Conservation (phyloP, 1,140 invertebrate species). For the Holotrichia oblita region DNA sequence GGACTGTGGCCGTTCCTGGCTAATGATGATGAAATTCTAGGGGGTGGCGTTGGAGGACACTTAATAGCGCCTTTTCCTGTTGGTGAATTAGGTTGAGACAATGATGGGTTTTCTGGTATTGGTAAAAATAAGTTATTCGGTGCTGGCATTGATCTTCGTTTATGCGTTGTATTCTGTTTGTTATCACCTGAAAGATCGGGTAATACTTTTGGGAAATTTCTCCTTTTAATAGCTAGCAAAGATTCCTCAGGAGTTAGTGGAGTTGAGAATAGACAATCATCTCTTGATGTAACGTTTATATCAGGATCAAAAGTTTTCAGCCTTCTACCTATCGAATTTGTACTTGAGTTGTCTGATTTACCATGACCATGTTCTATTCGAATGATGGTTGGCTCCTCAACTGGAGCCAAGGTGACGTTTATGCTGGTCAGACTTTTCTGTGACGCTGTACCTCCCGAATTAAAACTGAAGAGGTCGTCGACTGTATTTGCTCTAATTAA, state of each 20-base stretch:
- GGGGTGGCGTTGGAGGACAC: constrained; percentile 72
- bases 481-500: constrained; percentile 62
- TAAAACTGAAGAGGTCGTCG: constrained; percentile 52
- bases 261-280: constrained; percentile 60
- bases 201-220: constrained; percentile 84
- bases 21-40: constrained; percentile 70
- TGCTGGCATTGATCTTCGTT: constrained; percentile 66
- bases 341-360: constrained; percentile 74
- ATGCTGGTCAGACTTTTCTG: constrained; percentile 63
- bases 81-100: constrained; percentile 60
- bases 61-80: constrained; percentile 56
- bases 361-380: constrained; percentile 76
- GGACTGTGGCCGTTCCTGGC: constrained; percentile 61
- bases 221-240: constrained; percentile 74
- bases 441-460: constrained; percentile 40
- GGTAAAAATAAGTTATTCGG: constrained; percentile 61
- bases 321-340: constrained; percentile 51
- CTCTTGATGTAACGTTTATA: constrained; percentile 78
- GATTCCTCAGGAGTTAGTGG: constrained; percentile 73
- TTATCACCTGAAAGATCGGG: constrained; percentile 71
- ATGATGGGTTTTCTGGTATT: constrained; percentile 55
- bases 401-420: constrained; percentile 58
- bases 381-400: constrained; percentile 54
- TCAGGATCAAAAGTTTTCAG: constrained; percentile 63
- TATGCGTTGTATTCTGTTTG: constrained; percentile 59